phyloP scores from a whole-genome alignment of 2,113 vertebrate genomes.

The Erythrolamprus reginae region DNA sequence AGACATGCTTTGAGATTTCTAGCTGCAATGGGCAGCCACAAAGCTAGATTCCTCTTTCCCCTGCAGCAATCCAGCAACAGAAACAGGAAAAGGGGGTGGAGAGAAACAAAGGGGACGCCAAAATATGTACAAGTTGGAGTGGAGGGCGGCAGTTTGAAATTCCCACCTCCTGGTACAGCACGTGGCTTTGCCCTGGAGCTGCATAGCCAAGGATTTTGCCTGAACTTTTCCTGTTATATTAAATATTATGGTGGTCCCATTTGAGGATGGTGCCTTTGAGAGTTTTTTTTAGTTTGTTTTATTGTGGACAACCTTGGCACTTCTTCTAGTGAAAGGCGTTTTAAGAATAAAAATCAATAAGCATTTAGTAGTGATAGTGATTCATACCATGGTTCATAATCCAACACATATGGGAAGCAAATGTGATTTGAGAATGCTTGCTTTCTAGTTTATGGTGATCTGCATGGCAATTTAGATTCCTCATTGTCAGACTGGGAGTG shows the following conservation, averaged over 20 bases:
- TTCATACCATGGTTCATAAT: background rate
- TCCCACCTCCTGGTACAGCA: no score
- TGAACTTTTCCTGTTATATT: background rate
- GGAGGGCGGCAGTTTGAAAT: no score
- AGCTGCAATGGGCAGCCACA: no score
- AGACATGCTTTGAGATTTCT: no score
- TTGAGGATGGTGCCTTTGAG: background rate
- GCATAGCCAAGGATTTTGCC: background rate
- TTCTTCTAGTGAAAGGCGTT: background rate
- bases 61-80: no score
- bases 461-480: background rate
- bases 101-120: no score
- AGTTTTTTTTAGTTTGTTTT: background rate
- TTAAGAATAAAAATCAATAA: background rate
- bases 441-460: background rate
- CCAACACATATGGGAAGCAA: background rate
- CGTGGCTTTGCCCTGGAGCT: no score
- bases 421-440: background rate
- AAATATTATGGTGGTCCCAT: background rate
- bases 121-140: no score
- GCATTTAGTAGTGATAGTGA: background rate
- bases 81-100: no score
- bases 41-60: no score
- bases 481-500: background rate
- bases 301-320: background rate